Conservation (phyloP, 2,888 invertebrate species). For the Ornithoptera alexandrae region DNA sequence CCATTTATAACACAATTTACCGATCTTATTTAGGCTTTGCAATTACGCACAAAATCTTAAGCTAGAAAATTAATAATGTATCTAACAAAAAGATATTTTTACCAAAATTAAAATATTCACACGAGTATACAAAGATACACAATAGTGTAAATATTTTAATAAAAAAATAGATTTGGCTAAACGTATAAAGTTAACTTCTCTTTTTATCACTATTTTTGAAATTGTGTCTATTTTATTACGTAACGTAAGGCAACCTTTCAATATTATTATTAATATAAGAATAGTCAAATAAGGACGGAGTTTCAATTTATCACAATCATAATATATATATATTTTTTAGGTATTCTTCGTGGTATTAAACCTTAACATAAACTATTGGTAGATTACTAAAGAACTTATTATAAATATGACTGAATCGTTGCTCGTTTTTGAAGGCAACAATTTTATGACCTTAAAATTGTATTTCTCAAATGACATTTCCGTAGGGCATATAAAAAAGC, state of each 20-base stretch:
- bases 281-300: slow-evolving; percentile 50
- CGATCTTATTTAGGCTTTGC: background rate
- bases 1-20: slow-evolving; percentile 4
- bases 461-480: slow-evolving; percentile 18
- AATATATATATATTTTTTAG: slow-evolving; percentile 32
- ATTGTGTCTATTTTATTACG: slow-evolving; percentile 53
- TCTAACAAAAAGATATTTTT: background rate
- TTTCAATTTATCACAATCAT: slow-evolving; percentile 60
- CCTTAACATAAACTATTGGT: slow-evolving; percentile 52
- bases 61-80: background rate
- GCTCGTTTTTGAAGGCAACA: slow-evolving; percentile 52
- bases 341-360: slow-evolving; percentile 35
- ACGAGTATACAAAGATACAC: background rate
- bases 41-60: background rate
- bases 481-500: slow-evolving; percentile 17
- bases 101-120: background rate
- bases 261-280: slow-evolving; percentile 37
- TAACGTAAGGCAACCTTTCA: slow-evolving; percentile 73
- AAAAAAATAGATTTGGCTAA: slow-evolving; percentile 6
- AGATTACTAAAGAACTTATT: slow-evolving; percentile 49
- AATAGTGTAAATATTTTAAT: slow-evolving; percentile 6
- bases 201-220: slow-evolving; percentile 1
- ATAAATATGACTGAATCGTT: slow-evolving; percentile 63
- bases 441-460: slow-evolving; percentile 25
- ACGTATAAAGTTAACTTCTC: slow-evolving; percentile 1